Percentiles rank a stretch among this genome's conserved stretches.
These are phyloP conservation scores for Rafetus swinhoei DNA, from an alignment of 2,113 vertebrate species.

Conservation along the genomic window DNA sequence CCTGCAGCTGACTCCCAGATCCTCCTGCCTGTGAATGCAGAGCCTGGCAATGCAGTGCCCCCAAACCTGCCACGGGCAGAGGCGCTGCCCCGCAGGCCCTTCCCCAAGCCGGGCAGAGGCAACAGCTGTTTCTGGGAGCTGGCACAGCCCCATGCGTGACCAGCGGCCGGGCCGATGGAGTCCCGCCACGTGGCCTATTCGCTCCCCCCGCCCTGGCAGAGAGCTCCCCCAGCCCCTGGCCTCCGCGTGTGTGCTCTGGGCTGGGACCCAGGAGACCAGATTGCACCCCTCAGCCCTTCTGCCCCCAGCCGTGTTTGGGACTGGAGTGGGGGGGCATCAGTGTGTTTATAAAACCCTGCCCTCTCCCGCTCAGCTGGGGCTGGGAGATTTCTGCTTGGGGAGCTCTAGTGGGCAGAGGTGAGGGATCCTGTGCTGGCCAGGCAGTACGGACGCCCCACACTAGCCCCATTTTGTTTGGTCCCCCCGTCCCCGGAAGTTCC, in stretches of 20 bases:
- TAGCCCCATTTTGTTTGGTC: background rate
- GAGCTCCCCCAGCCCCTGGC: no score
- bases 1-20: no score
- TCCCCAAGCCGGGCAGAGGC: no score
- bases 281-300: background rate
- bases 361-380: no score
- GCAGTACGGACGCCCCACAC: background rate
- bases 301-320: background rate
- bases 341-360: background rate
- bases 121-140: no score
- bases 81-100: no score
- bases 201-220: background rate
- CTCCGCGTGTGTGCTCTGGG: background rate
- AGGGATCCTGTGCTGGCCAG: background rate
- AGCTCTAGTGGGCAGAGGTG: background rate
- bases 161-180: background rate
- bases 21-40: background rate
- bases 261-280: background rate
- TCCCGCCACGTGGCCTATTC: background rate
- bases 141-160: no score
- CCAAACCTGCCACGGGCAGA: no score
- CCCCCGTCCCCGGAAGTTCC: background rate
- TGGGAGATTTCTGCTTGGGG: background rate
- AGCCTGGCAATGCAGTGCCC: background rate
- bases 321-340: no score